phyloP scores from a whole-genome alignment of 2,797 vertebrate genomes.

The Myioborus melanocephalus region DNA sequence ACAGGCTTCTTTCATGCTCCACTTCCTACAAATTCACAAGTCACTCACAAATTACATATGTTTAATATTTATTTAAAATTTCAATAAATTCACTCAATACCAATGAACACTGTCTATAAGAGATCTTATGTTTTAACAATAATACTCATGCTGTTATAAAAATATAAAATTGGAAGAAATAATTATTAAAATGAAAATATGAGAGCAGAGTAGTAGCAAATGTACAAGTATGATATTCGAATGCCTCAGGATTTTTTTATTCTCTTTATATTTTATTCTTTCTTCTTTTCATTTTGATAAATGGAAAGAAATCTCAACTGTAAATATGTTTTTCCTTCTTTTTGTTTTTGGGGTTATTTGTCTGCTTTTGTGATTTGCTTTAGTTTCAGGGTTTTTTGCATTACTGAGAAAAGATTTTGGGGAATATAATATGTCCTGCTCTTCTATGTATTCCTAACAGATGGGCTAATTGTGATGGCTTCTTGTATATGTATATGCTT shows the following conservation, averaged over 20 bases:
- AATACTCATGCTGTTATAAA: neutral
- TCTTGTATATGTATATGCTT: neutral
- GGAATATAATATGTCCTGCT: neutral
- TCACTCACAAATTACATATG: neutral
- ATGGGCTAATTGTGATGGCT: neutral
- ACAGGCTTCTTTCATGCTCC: neutral
- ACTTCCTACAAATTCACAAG: too few species aligned
- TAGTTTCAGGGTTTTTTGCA: neutral
- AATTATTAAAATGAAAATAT: neutral
- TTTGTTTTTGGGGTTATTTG: neutral
- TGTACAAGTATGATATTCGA: neutral
- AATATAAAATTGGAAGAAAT: neutral
- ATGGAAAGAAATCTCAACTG: neutral
- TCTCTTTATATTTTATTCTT: neutral
- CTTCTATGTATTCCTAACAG: neutral
- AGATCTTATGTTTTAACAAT: neutral
- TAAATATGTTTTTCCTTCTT: neutral
- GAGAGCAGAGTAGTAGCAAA: neutral
- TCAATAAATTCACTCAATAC: neutral
- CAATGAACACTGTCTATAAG: neutral
- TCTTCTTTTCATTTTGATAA: neutral
- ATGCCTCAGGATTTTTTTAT: neutral
- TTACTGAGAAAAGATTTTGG: neutral
- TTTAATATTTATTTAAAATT: neutral
- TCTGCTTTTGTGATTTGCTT: neutral